A percentile compares a stretch with the other conserved stretches of the same genome.
phyloP scores from a whole-genome alignment of 2,797 vertebrate species.

The Cossypha niveicapilla region DNA sequence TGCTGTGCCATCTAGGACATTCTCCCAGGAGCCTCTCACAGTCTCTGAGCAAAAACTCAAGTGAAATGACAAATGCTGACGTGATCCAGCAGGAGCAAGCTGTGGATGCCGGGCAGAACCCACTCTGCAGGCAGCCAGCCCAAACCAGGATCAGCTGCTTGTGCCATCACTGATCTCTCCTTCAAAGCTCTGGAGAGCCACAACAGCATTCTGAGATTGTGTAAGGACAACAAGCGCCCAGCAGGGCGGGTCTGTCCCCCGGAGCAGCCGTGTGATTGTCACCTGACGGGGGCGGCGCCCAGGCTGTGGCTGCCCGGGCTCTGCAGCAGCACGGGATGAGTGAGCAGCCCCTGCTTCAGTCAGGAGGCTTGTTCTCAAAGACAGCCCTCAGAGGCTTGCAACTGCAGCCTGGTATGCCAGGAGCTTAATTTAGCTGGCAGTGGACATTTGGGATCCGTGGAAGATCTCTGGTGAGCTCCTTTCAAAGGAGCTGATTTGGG shows the following conservation, averaged over 20 bases:
- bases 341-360: fast-evolving
- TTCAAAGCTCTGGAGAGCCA: neutral
- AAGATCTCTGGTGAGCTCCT: neutral
- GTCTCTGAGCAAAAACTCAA: neutral
- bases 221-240: neutral
- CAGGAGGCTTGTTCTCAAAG: neutral
- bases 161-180: neutral
- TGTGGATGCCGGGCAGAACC: fast-evolving
- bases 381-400: neutral
- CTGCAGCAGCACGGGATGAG: neutral
- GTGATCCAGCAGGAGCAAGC: neutral
- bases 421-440: neutral
- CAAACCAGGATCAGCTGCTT: neutral
- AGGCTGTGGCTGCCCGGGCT: neutral
- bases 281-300: neutral
- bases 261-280: neutral
- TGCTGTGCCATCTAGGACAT: fast-evolving
- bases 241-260: neutral
- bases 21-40: neutral
- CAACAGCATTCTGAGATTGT: neutral
- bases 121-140: neutral
- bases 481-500: neutral
- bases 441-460: neutral
- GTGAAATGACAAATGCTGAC: fast-evolving
- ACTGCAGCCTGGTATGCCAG: fast-evolving